Percentiles rank a stretch among this genome's conserved stretches.
phyloP scores from a whole-genome alignment of 1,140 invertebrate genomes.

The Drosophila novamexicana region DNA sequence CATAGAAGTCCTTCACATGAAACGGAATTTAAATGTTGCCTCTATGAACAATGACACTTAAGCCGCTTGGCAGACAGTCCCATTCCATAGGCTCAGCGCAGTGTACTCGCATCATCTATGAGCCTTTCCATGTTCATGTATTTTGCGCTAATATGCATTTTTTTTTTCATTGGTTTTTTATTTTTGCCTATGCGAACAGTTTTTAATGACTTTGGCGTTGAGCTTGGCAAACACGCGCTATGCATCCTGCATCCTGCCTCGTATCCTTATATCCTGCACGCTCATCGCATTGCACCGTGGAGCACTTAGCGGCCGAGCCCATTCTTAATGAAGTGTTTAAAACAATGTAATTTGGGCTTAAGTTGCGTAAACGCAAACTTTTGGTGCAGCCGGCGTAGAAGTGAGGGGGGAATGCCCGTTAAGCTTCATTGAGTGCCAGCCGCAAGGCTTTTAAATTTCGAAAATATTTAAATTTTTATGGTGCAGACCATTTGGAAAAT shows the following conservation, averaged over 20 bases:
- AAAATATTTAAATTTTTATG: constrained; percentile 82
- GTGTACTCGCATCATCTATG: constrained; percentile 36
- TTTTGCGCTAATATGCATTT: constrained; percentile 81
- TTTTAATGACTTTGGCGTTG: constrained; percentile 80
- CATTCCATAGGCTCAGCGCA: constrained; percentile 18
- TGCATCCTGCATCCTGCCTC: constrained; percentile 60
- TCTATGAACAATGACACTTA: constrained; percentile 76
- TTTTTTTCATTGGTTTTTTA: constrained; percentile 45
- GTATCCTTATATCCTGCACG: constrained; percentile 55
- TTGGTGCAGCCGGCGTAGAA: not conserved
- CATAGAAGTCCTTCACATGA: constrained; percentile 51
- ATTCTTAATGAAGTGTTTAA: constrained; percentile 81
- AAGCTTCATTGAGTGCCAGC: constrained; percentile 45
- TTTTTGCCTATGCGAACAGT: constrained; percentile 79
- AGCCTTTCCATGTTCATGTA: constrained; percentile 60
- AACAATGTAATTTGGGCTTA: constrained; percentile 81
- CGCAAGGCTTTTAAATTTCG: constrained; percentile 67
- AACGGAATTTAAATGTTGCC: constrained; percentile 70
- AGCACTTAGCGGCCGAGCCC: constrained; percentile 35
- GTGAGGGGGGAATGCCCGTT: constrained; percentile 40
- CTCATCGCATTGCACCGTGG: constrained; percentile 21
- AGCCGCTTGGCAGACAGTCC: constrained; percentile 71
- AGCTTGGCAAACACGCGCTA: constrained; percentile 76
- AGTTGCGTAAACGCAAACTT: constrained; percentile 53
- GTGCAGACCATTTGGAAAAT: constrained; percentile 67